phyloP scores from a whole-genome alignment of 2,888 invertebrate genomes.

The Aleiodes testaceus region DNA sequence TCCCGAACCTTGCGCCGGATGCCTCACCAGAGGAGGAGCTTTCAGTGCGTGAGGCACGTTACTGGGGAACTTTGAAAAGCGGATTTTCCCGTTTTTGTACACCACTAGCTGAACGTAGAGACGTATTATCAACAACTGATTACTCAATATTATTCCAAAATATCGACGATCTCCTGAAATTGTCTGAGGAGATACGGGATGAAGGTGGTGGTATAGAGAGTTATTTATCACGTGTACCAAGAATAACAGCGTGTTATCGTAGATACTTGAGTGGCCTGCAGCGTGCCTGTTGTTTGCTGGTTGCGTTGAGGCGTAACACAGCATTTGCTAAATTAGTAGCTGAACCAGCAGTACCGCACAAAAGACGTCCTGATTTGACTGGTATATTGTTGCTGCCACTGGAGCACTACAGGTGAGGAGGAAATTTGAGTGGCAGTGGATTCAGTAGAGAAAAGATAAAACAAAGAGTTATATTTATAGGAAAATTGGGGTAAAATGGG shows the following conservation, averaged over 20 bases:
- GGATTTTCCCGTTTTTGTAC: conserved; percentile 86
- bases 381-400: conserved; percentile 88
- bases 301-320: conserved; percentile 77
- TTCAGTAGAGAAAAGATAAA: not conserved
- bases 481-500: too few species aligned
- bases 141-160: conserved; percentile 89
- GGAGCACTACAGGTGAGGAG: conserved; percentile 80
- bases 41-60: conserved; percentile 85
- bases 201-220: conserved; percentile 78
- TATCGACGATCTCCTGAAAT: conserved; percentile 85
- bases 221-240: conserved; percentile 83
- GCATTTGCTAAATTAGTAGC: conserved; percentile 87
- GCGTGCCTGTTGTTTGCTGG: conserved; percentile 88
- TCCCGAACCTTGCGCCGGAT: conserved; percentile 72
- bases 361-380: conserved; percentile 86
- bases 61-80: conserved; percentile 84
- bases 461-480: too few species aligned
- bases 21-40: conserved; percentile 84
- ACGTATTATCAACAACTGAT: conserved; percentile 84
- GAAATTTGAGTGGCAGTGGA: not conserved
- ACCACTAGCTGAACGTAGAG: conserved; percentile 83
- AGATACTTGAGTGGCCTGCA: conserved; percentile 89
- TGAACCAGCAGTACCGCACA: conserved; percentile 85
- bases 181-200: conserved; percentile 88
- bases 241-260: conserved; percentile 85